Base-by-base conservation (phyloP, 2,888 invertebrate genomes). In the Halocaridina rubra region DNA sequence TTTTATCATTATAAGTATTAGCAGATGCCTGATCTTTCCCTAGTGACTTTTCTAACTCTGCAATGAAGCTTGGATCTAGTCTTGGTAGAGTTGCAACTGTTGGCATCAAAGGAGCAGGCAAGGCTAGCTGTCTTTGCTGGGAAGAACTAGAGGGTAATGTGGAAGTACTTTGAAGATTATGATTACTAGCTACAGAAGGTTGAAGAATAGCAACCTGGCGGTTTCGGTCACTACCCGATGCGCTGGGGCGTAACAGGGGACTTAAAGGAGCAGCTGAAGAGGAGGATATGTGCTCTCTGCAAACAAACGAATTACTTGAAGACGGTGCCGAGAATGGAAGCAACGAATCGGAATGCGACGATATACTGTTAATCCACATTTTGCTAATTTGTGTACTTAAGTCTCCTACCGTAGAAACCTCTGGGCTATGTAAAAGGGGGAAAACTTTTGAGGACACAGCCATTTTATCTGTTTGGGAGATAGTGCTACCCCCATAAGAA, bases 31-130 rank as follows among this genome's bases (percentile, higher is more conserved):
- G 85, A 30, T 86, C 86, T 57, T 81, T 80, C 0, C 92, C 92
- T 16, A 94, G 91, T 89, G 93, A 93, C 88, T 94, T 94, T 90
- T 95, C 94, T 74, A 94, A 90, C 89, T 94, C 94, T 0, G 93
- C 93, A 53, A 94, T 91, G 88, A 94, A 94, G 19, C 92, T 92
- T 8, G 93, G 92, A 89, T 93, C 93, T 22, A 93, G 32, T 79
- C 80, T 85, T 19, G 84, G 80, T 19, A 87, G 46, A 22, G 59
- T 27, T 13, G 71, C 33, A 39, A 29, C 33, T 29, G 72, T 72
- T 57, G 82, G 77, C 27, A 53, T 82, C 3, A 82, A 19, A 27
- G 82, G 77, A 30, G 77, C 67, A 13, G 82, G 82, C 10, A 82
- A 30, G n/a, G 77, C 39, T 22, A 72, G 71, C 46, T 82, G 77